Base-by-base conservation (phyloP, 2,888 invertebrate species). In the Trachelus stipa region DNA sequence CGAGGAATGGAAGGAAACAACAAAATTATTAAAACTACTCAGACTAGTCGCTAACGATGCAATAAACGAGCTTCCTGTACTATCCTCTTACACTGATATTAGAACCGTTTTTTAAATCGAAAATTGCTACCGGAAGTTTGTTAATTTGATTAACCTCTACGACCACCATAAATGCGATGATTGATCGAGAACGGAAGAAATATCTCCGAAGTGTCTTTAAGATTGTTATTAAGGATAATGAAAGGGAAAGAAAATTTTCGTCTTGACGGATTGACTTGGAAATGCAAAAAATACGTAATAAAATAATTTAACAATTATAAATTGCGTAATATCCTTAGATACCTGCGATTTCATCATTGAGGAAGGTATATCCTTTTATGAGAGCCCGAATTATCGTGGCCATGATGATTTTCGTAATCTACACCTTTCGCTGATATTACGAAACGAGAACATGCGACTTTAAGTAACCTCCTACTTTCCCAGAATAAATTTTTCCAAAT, bases 331-430 rank as follows among this genome's bases (percentile, higher is more conserved):
- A 23, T 56, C 9, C 2, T 56, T 23, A 23, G 77, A 73, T 87
- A 91, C 91, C 91, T 85, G 90, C 78, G 11, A 86, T n/a, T 77
- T 91, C 89, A 1, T 88, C 86, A 77, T 89, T 90, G 2, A 90
- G 4, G 73, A 85, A 88, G 31, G 81, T 79, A 76, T 90, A 90
- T 30, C 82, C 84, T 34, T 79, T 75, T 9, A 85, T n/a, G 3
- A 90, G 23, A 9, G 85, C 79, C 76, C 80, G 83, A 40, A 90
- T 86, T 56, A 90, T 78, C 6, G 87, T 82, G 4, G 87, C 88
- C 91, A 91, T 91, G 69, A 6, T 83, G 73, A 40, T 73, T 37
- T 12, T 56, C 56, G 56, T 56, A 23, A 56, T 56, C 56, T 56
- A 23, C 56, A 56, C 56, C 15, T 9, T 56, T 23, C 23, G 23